Base-by-base conservation (phyloP, 2,797 vertebrate genomes). In the Dicrostonyx torquatus region DNA sequence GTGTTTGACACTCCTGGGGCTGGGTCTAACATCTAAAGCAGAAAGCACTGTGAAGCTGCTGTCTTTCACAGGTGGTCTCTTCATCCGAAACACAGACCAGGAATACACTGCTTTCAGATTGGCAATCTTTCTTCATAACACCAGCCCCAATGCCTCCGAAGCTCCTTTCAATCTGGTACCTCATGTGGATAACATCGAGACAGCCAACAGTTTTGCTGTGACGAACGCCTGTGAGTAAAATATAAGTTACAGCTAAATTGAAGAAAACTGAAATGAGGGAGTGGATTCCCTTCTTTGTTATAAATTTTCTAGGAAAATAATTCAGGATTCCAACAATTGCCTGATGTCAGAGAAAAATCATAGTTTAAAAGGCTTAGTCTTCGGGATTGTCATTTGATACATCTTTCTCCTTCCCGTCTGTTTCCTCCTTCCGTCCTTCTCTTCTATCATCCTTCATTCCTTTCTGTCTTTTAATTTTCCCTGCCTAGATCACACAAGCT, bases 1-100 rank as follows among this genome's bases (percentile, higher is more conserved):
- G 31, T 34, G 5, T 93, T 83, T 94, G 89, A 45, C 64, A 45
- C 62, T 50, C 68, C 48, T 58, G 82, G 22, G 48, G 66, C n/a
- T 20, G 73, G 87, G 37, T 73, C 40, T 53, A 40, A 50, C 18
- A 73, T 89, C 75, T 78, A 37, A 86, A 55, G 82, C 76, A 85
- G 78, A 55, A 93, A 83, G 87, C 60, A 76, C 0, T 95, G 78
- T 64, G 79, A 73, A 43, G 40, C 70, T 73, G 37, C 5, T 94
- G 4, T 98, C 95, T 97, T 87, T 93, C 58, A 50, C 98, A 99
- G 98, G 98, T 98, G 99, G 99, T 97, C 98, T 99, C 98, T 99
- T 99, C 99, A 99, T 99, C 98, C 99, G 99, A 99, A 99, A 99
- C 98, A 99, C 99, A 98, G 99, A 99, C 99, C 99, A 99, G 99